Evolutionary conservation across 2,888 invertebrate species (phyloP), one percentile per base, ranked within the genome.

Genomic region (Acleris sparsana): DNA sequence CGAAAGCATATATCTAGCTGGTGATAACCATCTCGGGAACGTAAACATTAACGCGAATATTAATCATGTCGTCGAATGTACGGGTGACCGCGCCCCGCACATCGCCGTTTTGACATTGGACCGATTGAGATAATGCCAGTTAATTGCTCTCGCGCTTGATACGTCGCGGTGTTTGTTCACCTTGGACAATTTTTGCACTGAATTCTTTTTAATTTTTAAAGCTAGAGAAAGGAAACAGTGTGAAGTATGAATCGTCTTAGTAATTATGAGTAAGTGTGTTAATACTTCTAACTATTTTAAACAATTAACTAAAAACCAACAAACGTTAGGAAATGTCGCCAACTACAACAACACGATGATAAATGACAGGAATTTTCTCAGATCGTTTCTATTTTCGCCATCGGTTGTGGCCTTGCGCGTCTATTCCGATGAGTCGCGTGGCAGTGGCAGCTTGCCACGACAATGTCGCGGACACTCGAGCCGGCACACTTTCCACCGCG

Each of bases 361-460:
- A 73, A 72, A 73, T 72, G 72, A 74, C 70, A 71, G 63, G 69
- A 77, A 71, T 76, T 72, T 77, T 77, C 75, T 73, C 70, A 70
- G 72, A 67, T 70, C 73, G 68, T 71, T 72, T 74, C 74, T 88
- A 87, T 88, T 88, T 88, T 83, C 77, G 81, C 82, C 80, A 81
- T 83, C 80, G 80, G 85, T 85, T 83, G 85, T 88, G 89, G 85
- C 92, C 92, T 91, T 92, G 92, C 75, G 75, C 75, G 75, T 86
- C 86, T 87, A 87, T 89, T 90, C 86, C 70, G 80, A 81, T 69
- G 72, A 62, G 69, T 68, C 72, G 75, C 76, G 70, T 68, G 61
- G 71, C 72, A 73, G 75, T 90, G 90, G 89, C 92, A 89, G 77
- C 72, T 71, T 89, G 90, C 92, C 91, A 90, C 82, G 79, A 67